Evolutionary conservation across 2,888 invertebrate species (phyloP).

Genomic region (Oscheius sp.): DNA sequence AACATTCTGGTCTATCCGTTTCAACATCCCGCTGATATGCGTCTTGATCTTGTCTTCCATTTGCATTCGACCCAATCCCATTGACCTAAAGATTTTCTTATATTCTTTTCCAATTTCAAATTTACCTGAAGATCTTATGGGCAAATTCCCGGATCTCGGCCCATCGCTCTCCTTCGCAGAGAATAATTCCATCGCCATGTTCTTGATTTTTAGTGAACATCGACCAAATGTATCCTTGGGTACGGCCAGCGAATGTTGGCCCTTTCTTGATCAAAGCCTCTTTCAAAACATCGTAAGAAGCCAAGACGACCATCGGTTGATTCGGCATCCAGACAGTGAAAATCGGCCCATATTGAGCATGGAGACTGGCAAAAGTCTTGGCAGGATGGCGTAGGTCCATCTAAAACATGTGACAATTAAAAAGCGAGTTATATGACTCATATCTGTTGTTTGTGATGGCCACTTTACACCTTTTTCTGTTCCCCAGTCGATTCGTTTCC

Average conservation of each 20-base stretch:
- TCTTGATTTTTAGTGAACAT: conserved; percentile 62
- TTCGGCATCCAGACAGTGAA: conserved; percentile 67
- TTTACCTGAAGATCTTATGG: conserved; percentile 37
- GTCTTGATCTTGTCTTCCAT: conserved; percentile 47
- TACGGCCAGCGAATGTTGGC: conserved; percentile 20
- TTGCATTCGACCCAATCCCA: conserved; percentile 39
- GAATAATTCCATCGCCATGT: conserved; percentile 68
- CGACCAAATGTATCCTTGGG: conserved; percentile 35
- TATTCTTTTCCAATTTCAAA: neutral
- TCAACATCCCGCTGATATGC: conserved; percentile 41
- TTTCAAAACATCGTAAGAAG: conserved; percentile 45
- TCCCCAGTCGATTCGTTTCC: neutral
- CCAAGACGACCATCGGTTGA: conserved; percentile 51
- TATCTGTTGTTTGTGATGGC: neutral
- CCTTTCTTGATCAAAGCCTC: conserved; percentile 44
- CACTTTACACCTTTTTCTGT: neutral
- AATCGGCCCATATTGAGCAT: conserved; percentile 58
- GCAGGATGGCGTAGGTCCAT: conserved; percentile 33
- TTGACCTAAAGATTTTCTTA: conserved; percentile 16
- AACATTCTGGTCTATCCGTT: conserved; percentile 25
- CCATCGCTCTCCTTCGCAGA: conserved; percentile 63
- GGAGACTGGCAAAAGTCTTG: conserved; percentile 12
- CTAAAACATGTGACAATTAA: too few species aligned
- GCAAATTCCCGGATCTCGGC: conserved; percentile 41
- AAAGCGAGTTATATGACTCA: too few species aligned